Percentiles rank a stretch among this genome's conserved stretches.
phyloP scores from a whole-genome alignment of 1,140 invertebrate genomes.

The Ceratosolen fusciceps region DNA sequence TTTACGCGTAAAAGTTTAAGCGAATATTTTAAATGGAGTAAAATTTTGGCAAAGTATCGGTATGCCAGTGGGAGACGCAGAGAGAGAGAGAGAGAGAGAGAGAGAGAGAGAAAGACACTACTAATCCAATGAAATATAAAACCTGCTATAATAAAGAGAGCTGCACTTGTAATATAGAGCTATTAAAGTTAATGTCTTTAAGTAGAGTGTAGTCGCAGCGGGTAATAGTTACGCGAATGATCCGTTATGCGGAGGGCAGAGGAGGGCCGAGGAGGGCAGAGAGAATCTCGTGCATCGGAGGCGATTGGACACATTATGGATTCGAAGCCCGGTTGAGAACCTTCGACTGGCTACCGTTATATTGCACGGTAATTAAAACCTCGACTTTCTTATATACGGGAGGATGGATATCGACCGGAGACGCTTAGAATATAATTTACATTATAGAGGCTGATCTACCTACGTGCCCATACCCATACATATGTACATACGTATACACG shows the following conservation, averaged over 20 bases:
- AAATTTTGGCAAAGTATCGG: background rate
- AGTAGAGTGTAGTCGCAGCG: background rate
- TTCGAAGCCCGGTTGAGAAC: slow-evolving; percentile 51
- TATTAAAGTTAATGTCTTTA: slow-evolving; percentile 18
- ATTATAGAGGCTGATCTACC: too few species aligned
- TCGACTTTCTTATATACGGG: slow-evolving; percentile 50
- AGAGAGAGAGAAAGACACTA: background rate
- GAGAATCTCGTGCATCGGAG: background rate
- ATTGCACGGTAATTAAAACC: slow-evolving; percentile 58
- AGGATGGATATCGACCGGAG: slow-evolving; percentile 52
- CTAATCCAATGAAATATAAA: background rate
- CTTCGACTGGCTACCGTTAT: slow-evolving; percentile 55
- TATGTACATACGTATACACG: too few species aligned
- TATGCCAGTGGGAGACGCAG: too few species aligned
- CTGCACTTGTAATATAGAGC: slow-evolving; percentile 18
- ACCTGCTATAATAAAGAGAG: background rate
- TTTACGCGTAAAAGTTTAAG: background rate
- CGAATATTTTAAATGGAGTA: background rate
- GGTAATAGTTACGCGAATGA: background rate
- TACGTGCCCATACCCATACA: too few species aligned
- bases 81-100: too few species aligned
- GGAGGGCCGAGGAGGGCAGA: background rate
- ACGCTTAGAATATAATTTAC: slow-evolving; percentile 8
- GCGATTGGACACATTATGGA: background rate
- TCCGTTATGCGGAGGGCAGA: background rate